Evolutionary conservation across 53 echinoderm and acorn worm genomes (phyloP).

Genomic region (Pentamera pediparva): DNA sequence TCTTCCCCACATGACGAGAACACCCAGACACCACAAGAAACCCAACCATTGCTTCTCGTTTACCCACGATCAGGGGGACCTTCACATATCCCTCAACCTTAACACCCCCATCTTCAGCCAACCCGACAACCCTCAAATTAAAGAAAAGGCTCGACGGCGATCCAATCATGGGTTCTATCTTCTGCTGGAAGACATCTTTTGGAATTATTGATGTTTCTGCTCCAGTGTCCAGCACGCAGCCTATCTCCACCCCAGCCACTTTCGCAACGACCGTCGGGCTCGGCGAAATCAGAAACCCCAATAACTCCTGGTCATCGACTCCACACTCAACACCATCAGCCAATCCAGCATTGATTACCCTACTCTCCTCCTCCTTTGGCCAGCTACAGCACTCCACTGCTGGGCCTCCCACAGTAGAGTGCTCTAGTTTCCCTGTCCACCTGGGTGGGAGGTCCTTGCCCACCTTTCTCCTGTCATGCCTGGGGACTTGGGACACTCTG

Average conservation of each 20-base stretch:
- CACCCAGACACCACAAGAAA: slow-evolving; percentile 20
- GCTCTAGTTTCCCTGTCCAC: slow-evolving; percentile 38
- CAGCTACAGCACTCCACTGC: neutral
- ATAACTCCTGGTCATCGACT: neutral
- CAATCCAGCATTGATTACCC: neutral
- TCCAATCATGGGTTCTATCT: neutral
- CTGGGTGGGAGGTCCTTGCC: neutral
- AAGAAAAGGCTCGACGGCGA: neutral
- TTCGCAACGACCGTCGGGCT: slow-evolving; percentile 29
- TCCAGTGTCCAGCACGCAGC: slow-evolving; percentile 44
- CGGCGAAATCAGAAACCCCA: neutral
- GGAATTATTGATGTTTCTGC: slow-evolving; percentile 48
- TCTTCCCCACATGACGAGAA: neutral
- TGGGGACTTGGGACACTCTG: neutral
- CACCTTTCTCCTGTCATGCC: no score
- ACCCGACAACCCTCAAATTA: neutral
- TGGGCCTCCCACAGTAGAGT: no score
- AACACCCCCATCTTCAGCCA: slow-evolving; percentile 11
- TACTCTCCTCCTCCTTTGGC: neutral
- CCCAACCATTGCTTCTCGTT: slow-evolving; percentile 9
- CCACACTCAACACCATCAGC: neutral
- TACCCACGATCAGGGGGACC: neutral
- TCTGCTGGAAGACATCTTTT: slow-evolving; percentile 21
- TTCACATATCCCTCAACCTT: slow-evolving; percentile 30
- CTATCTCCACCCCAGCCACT: slow-evolving; percentile 17